Evolutionary conservation across 1,140 invertebrate species (phyloP), one percentile per base, ranked within the genome.

Genomic region (Euwallacea fornicatus): DNA sequence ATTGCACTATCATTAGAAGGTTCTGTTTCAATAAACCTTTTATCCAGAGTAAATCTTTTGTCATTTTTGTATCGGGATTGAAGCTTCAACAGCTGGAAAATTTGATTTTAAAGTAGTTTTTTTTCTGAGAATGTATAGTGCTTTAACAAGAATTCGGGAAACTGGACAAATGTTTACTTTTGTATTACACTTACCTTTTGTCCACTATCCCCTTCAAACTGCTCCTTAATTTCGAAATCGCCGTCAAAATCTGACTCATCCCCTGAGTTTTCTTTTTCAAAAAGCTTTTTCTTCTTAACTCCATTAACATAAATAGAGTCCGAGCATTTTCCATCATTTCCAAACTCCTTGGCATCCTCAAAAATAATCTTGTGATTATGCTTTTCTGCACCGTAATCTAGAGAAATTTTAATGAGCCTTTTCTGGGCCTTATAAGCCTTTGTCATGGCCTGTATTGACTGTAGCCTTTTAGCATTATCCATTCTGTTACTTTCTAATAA

Each of bases 61-160:
- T 89, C 88, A 78, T 85, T 84, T 77, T 86, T 86, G 75, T 83
- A 85, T 73, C 80, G 83, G 58, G 83, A 83, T 82, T 86, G 85
- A 72, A 86, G 82, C 78, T 85, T 82, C 78, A 86, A 79, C 76
- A 86, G 80, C 84, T 86, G n/a, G 8, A 42, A 10, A 47, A 11
- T 66, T 21, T n/a, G 55, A 55, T 54, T 10, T 16, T 7, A 10
- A 42, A 55, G 9, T 4, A 43, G 47, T 54, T 15, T 15, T 8
- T 42, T 55, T 53, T n/a, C 7, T 55, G 53, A 10, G 2, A 15
- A 66, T 33, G 1, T 33, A 1, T 33, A 33, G 21, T 33, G 43
- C 7, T 62, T 43, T 56, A 46, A 62, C 8, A 21, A 33, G 8
- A 41, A 61, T 10, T 42, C 46, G 21, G 44, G n/a, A 53, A 53